Evolutionary conservation across 2,888 invertebrate species (phyloP), one percentile per base, ranked within the genome.

Genomic region (Melanophora roralis): DNA sequence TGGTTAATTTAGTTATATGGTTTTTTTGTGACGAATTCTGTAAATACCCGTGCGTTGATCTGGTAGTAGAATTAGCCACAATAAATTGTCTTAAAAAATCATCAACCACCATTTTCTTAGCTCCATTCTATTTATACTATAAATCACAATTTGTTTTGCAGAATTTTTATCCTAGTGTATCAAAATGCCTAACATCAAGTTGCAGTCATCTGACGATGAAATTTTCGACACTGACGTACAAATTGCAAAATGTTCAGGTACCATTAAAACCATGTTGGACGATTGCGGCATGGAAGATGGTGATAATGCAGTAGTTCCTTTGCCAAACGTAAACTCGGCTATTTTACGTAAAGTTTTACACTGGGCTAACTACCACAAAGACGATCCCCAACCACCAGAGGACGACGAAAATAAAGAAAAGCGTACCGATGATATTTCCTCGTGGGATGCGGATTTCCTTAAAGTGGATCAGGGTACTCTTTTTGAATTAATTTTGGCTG

Each of bases 381-480:
- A 99, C 86, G 99, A 99, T 89, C 97, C 98, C 23, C 96, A 97
- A 72, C 94, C 97, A 85, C 96, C 97, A 8, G 98, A 98, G 90
- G 98, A 99, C 86, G 98, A 98, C 87, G 98, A 99, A 88, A 97
- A 97, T 89, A 97, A 97, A 89, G 98, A 98, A 88, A 99, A 98
- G 87, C 92, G 99, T n/a, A 99, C 99, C 0, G 99, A 99, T 89
- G 99, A 99, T 88, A 99, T 99, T 84, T 97, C 97, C 23, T 97
- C 97, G 0, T 99, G 99, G 99, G 99, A 99, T 91, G 97, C 98
- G 0, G 99, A 99, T 89, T 99, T 99, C 87, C 91, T 99, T 8
- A 99, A 99, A 92, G 98, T 99, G 36, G 98, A 98, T 89, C 98
- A 98, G 89, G 98, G 97, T 77, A 98, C 98, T 1, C 91, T 99